These are phyloP conservation scores for Achatina immaculata DNA, from an alignment of 1,140 invertebrate genomes.

Conservation along the genomic window DNA sequence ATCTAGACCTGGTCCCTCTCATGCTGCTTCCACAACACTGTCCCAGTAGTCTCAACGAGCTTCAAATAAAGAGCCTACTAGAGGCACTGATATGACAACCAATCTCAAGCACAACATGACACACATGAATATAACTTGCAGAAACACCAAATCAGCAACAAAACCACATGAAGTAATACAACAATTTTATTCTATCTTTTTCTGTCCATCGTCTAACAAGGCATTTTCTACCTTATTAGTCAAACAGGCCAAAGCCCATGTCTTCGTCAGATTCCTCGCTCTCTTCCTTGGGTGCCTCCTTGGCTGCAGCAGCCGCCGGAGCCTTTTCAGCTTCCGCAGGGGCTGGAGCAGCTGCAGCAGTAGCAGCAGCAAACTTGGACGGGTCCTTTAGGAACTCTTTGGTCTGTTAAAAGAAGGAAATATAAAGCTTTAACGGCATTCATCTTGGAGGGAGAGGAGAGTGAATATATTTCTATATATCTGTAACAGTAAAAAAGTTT, in stretches of 20 bases:
- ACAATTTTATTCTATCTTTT: no score
- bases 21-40: no score
- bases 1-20: no score
- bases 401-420: conserved; percentile 52
- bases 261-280: conserved; percentile 84
- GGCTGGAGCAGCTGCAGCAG: conserved; percentile 74
- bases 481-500: background rate
- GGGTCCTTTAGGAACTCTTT: conserved; percentile 83
- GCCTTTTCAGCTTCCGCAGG: conserved; percentile 75
- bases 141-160: no score
- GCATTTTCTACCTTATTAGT: no score
- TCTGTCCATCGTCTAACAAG: no score
- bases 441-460: background rate
- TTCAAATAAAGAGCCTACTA: no score
- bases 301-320: conserved; percentile 75
- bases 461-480: background rate
- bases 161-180: no score
- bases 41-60: no score
- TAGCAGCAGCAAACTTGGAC: conserved; percentile 85
- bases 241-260: conserved; percentile 83
- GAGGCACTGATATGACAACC: no score
- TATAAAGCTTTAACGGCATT: background rate
- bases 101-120: no score
- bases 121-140: no score
- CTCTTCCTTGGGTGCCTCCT: conserved; percentile 77